Evolutionary conservation across 53 echinoderm and acorn worm species (phyloP), one percentile per base, ranked within the genome.

Genomic region (Actinopyga echinites): DNA sequence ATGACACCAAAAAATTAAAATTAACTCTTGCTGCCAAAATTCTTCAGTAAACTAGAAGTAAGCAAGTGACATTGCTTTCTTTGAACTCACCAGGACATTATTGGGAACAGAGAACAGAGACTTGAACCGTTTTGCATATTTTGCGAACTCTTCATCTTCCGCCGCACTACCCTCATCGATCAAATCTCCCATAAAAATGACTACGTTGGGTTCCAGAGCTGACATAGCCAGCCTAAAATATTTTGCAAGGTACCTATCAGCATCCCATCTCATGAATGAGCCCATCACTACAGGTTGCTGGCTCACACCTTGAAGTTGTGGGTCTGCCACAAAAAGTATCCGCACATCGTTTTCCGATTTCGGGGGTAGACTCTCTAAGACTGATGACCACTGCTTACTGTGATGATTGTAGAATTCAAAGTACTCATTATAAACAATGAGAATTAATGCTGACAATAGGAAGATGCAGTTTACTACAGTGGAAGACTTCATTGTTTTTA

Each of bases 381-480:
- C 80, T 19, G 75, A 58, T 7, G 73, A 85, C 95, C 95, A 95
- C 79, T 95, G 95, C 42, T 35, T 91, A 56, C 83, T 83, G 42
- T 79, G 86, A 40, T 90, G 85, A 55, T 75, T 66, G 9, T 77
- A 40, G 83, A 93, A 95, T 77, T 95, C 95, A 62, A 90, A 84
- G 84, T 91, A 91, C 73, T 95, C 95, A 68, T 93, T 93, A 86
- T 95, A 95, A 80, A 88, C 52, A 43, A 93, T 55, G 21, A 95
- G 85, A 17, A 75, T 43, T 28, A 94, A 84, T 10, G 82, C 94
- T 8, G 77, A 79, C 1, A 94, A 53, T 36, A 89, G 59, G 34
- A 94, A 79, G 35, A 89, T 64, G 62, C 82, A 74, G 65, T 83
- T 88, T 13, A 32, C 77, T 15, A 56, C 31, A 33, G 55, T 13